A percentile compares a stretch with the other conserved stretches of the same genome.
phyloP scores from a whole-genome alignment of 2,888 invertebrate species.

The Aleiodes alternator region DNA sequence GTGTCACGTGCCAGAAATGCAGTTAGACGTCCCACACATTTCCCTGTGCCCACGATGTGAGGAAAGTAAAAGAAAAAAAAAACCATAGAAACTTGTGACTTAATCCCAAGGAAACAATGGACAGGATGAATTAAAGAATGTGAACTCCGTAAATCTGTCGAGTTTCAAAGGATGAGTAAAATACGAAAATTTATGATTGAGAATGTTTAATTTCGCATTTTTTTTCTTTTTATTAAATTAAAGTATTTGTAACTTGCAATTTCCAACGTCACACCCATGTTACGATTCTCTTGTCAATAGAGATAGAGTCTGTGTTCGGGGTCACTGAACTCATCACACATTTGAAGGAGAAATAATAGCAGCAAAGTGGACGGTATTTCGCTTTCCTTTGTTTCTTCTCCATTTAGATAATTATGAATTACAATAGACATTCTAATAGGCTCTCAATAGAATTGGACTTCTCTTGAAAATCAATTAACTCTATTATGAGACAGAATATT shows the following conservation, averaged over 20 bases:
- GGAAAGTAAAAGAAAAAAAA: conserved; percentile 29
- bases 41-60: conserved; percentile 47
- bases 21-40: conserved; percentile 67
- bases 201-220: not conserved
- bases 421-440: not conserved
- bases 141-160: not conserved
- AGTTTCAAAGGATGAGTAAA: too few species aligned
- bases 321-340: conserved; percentile 29
- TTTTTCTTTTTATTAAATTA: conserved; percentile 11
- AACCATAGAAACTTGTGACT: not conserved
- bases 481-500: too few species aligned
- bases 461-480: too few species aligned
- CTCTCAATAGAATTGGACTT: conserved; percentile 1
- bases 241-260: conserved; percentile 33
- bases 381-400: conserved; percentile 3
- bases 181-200: too few species aligned
- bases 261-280: conserved; percentile 53
- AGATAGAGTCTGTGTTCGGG: not conserved
- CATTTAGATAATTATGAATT: not conserved
- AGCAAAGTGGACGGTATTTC: conserved; percentile 15
- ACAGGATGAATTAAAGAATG: conserved; percentile 20
- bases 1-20: conserved; percentile 70
- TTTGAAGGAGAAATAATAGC: not conserved
- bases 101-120: not conserved
- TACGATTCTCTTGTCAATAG: conserved; percentile 47